Base-by-base conservation (phyloP, 2,888 invertebrate species). In the Arrhopalites spinosus region DNA sequence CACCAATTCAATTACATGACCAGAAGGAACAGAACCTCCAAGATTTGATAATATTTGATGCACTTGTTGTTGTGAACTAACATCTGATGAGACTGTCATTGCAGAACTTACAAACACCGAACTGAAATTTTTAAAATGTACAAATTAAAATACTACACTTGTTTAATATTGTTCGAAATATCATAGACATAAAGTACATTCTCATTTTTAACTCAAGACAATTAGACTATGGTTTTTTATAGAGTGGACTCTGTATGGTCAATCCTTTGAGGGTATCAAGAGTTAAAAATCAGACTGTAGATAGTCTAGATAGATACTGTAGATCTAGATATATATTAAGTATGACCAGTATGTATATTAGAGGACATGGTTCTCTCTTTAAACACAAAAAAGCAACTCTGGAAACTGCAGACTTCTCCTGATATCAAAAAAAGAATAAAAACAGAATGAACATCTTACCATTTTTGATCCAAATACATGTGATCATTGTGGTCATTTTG, bases 71-170 rank as follows among this genome's bases (percentile, higher is more conserved):
- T 77, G 78, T 3, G 70, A 56, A n/a, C 36, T 64, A 27, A 76
- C 78, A 7, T 79, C 73, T 1, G 74, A 71, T n/a, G 80, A 64
- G 1, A 82, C 78, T 0, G 80, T 79, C 23, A 80, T 77, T 27
- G 79, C 64, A 27, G 81, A 77, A 17, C 79, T 77, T n/a, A 82
- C 82, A 69, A 77, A 82, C 27, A 81, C 80, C 56, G 80, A 80
- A 50, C 82, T 82, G 50, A 7, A 75, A 69, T 68, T n/a, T n/a
- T n/a, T n/a, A n/a, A n/a, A n/a, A n/a, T n/a, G n/a, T n/a, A n/a
- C n/a, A 8, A 50, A 45, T 13, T 7, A 20, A 30, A 59, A 56
- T 20, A n/a, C n/a, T n/a, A n/a, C n/a, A n/a, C n/a, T n/a, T n/a
- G n/a, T 47, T 47, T 17, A n/a, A 17, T 47, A 17, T 47, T 47